Evolutionary conservation across 2,797 vertebrate genomes (phyloP), one percentile per base, ranked within the genome.

Genomic region (Spinus pinus): DNA sequence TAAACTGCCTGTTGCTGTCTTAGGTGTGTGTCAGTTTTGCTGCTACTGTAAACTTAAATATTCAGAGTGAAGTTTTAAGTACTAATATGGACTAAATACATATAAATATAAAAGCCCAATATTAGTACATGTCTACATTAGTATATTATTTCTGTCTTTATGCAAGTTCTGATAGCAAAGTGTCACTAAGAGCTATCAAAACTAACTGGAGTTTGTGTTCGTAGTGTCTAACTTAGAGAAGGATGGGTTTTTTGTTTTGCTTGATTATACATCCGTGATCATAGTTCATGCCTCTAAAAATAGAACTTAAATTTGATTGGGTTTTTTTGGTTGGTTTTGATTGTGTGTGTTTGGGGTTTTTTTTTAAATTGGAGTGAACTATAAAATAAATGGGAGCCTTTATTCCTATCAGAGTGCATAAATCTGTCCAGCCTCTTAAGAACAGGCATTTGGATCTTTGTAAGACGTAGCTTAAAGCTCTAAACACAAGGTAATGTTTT

Each of bases 211-310:
- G 18, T 41, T 67, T 53, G 41, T 3, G 7, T 58, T 81, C 77
- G 13, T 64, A 8, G 16, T 28, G 25, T 22, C 25, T 27, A 46
- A 44, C 5, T 81, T 75, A 16, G 0, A 8, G 27, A 56, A 60
- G 15, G 24, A 3, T 17, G 7, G 7, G 1, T 2, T 10, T 23
- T 49, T 39, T 49, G 12, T 60, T 70, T 41, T 4, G 1, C 67
- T 81, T 64, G 28, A 15, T 69, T 2, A 0, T 22, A 23, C 3
- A 49, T 71, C 44, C 46, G 1, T 42, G 11, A 15, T 47, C 17
- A 31, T 44, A 37, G 18, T 70, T 86, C 2, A 3, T 64, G 9
- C 21, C 35, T 90, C 16, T 44, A 47, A 30, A 74, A 25, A 3
- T 41, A 28, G 39, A 62, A 54, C 10, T 82, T 54, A 41, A 65